Evolutionary conservation across 2,113 vertebrate genomes (phyloP).

Genomic region (Haplotaxodon microlepis): DNA sequence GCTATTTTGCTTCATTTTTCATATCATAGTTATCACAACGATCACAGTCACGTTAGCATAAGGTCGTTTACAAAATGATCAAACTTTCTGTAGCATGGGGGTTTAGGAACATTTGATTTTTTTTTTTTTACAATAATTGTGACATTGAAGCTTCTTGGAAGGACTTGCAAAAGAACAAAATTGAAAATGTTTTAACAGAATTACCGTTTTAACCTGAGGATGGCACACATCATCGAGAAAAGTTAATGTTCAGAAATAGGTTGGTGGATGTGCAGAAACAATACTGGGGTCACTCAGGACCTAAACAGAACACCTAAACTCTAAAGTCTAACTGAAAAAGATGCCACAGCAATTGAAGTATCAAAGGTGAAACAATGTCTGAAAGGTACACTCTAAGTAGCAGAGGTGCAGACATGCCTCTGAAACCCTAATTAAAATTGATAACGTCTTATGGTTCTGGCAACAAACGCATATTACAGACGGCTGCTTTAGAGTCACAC

Average conservation of each 20-base stretch:
- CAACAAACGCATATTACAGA: not conserved
- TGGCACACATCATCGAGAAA: not conserved
- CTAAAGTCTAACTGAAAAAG: not conserved
- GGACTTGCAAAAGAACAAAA: not conserved
- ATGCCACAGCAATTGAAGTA: not conserved
- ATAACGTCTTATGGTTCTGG: not conserved
- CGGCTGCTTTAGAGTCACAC: not conserved
- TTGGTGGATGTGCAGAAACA: not conserved
- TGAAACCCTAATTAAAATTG: accelerated
- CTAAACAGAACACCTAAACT: not conserved
- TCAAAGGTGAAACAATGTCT: not conserved
- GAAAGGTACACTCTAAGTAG: not conserved
- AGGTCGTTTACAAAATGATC: not conserved
- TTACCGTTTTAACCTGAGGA: not conserved
- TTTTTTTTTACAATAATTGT: not conserved
- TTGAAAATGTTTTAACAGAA: not conserved
- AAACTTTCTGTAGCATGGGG: not conserved
- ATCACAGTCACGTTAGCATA: not conserved
- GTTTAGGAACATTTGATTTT: not conserved
- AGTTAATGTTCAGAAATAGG: not conserved
- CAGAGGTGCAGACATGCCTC: not conserved
- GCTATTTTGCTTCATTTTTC: not conserved
- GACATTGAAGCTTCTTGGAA: not conserved
- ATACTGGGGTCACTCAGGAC: not conserved
- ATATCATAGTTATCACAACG: not conserved